These are phyloP conservation scores for Bombus superbus DNA, from an alignment of 1,140 invertebrate species.

Conservation along the genomic window DNA sequence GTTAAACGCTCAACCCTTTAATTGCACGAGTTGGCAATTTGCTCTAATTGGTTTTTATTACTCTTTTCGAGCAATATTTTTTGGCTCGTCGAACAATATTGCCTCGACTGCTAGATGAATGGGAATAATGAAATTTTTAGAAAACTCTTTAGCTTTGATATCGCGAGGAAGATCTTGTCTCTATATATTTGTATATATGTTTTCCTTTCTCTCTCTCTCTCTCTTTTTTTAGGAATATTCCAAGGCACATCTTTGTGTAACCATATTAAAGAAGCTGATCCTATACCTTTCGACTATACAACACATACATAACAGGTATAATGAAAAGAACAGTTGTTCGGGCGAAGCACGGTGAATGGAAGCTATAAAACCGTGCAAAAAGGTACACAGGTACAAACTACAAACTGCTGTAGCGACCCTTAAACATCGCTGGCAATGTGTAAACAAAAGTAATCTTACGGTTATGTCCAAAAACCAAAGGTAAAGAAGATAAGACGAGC, in stretches of 20 bases:
- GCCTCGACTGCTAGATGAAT: background rate
- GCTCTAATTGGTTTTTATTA: constrained; percentile 51
- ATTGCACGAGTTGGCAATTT: constrained; percentile 46
- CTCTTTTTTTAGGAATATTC: background rate
- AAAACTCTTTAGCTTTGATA: background rate
- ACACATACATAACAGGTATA: background rate
- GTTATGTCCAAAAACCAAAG: background rate
- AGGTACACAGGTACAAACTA: constrained; percentile 20
- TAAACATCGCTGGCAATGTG: background rate
- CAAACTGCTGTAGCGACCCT: background rate
- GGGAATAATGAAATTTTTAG: constrained; percentile 26
- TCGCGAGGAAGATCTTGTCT: background rate
- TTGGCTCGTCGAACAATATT: constrained; percentile 30
- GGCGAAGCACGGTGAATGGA: constrained; percentile 8
- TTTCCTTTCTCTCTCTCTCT: background rate
- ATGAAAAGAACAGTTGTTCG: constrained; percentile 17
- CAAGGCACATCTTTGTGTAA: background rate
- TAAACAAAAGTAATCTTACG: constrained; percentile 5
- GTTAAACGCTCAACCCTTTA: constrained; percentile 51
- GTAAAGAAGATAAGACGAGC: too few relatives aligned
- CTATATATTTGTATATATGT: too few relatives aligned
- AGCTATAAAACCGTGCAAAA: constrained; percentile 24
- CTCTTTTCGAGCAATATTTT: constrained; percentile 40
- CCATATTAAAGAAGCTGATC: background rate
- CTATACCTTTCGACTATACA: background rate